Evolutionary conservation across 1,140 invertebrate species (phyloP), one percentile per base, ranked within the genome.

Genomic region (Drosophila oshimai): DNA sequence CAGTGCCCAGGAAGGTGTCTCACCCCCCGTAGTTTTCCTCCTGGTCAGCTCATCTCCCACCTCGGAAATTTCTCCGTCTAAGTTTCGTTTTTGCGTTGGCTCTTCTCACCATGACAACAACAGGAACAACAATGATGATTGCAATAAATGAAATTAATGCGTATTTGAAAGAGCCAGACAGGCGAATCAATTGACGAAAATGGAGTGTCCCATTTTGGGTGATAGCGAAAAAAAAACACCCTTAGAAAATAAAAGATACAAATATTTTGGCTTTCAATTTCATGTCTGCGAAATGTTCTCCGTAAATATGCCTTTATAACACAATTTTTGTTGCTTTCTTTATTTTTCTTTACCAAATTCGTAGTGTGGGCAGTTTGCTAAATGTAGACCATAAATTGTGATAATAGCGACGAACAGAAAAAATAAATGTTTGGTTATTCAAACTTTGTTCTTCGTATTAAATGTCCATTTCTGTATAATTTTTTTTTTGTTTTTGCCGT

Each of bases 71-170:
- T 55, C 46, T 47, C 24, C 34, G 60, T 76, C 71, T 64, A 87
- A 86, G 31, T 72, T 86, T 75, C 44, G 64, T 68, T 55, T 58
- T 74, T 73, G 57, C 73, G 74, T 77, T 84, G 75, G 76, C 74
- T 71, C 73, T 84, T 53, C 71, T 84, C 71, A 58, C 80, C 67
- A 86, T 80, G 80, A 58, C 84, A 81, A 74, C 81, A 67, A 70
- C 68, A 41, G 45, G 42, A 65, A 67, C 44, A 67, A 87, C 80
- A 72, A 86, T 76, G 80, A 80, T 86, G 80, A 86, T 86, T 86
- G 81, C 81, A 81, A 87, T 86, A 86, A 86, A 86, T 86, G 81
- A 87, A 86, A 87, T 86, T 87, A 86, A 86, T 86, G 81, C 76
- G 81, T 87, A 86, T 86, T 86, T 86, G 72, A 86, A 81, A 87